Conservation (phyloP, 2,888 invertebrate genomes). For the Eudiplozoon nipponicum region DNA sequence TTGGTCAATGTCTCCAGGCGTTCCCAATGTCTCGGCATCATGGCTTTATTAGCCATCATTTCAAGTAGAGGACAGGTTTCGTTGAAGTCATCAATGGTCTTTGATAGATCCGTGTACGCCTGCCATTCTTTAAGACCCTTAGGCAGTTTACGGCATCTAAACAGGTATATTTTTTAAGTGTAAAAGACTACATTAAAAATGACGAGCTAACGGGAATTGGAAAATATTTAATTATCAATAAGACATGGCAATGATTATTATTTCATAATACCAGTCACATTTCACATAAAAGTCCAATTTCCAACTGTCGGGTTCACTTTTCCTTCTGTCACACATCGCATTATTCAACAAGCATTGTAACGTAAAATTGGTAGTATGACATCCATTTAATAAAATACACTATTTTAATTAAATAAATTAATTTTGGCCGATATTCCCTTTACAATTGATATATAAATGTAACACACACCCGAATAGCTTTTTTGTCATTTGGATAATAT, state of each 20-base stretch:
- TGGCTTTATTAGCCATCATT: conserved; percentile 76
- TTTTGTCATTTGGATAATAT: too few relatives aligned
- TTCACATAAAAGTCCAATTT: too few relatives aligned
- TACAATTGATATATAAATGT: too few relatives aligned
- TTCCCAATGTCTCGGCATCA: conserved; percentile 85
- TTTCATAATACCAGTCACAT: too few relatives aligned
- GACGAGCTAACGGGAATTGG: background rate
- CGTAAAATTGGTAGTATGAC: too few relatives aligned
- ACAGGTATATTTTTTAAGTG: background rate
- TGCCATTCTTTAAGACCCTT: conserved; percentile 70
- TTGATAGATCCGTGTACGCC: conserved; percentile 68
- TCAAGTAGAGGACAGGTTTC: conserved; percentile 79
- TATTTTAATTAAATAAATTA: too few relatives aligned
- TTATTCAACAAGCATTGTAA: too few relatives aligned
- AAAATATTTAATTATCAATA: background rate
- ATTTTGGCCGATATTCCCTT: too few relatives aligned
- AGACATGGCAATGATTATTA: background rate
- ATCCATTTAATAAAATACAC: too few relatives aligned
- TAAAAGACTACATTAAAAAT: background rate
- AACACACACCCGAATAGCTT: too few relatives aligned
- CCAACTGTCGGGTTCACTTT: too few relatives aligned
- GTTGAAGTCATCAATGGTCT: conserved; percentile 81
- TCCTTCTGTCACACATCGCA: too few relatives aligned
- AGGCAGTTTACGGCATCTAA: conserved; percentile 58
- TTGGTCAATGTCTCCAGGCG: conserved; percentile 59